Base-by-base conservation (phyloP, 2,888 invertebrate species). In the Drosophila vallismaia region DNA sequence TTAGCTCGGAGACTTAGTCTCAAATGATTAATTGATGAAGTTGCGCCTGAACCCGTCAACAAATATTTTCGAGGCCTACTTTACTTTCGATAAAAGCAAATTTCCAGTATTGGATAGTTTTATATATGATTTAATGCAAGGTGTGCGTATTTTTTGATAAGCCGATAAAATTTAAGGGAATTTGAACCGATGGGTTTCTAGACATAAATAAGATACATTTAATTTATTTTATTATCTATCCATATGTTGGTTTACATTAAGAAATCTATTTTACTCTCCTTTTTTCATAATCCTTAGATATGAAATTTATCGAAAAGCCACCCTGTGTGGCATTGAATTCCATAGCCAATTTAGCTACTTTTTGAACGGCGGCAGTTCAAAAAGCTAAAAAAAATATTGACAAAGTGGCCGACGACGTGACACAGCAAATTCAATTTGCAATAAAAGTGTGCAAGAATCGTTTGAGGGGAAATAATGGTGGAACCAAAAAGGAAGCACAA, bases 341-440 rank as follows among this genome's bases (percentile, higher is more conserved):
- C 12, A 4, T 9, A 5, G 28, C 12, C 29, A 38, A 40, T 10
- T 12, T 36, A 24, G 24, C 7, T 33, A 24, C 42, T 58, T 75
- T 45, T 46, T 52, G 60, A 46, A 19, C 29, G 53, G 57, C 63
- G 75, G 67, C 80, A 68, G 57, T 67, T 83, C 40, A 55, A 58
- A 66, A 68, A 50, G 59, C 45, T 53, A 68, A 31, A 79, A 82
- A 86, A 71, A 57, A 64, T 77, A 80, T 80, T 80, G 80, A 80
- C 72, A 83, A 80, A 86, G 75, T 86, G 54, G 73, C 73, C 38
- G 50, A 57, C 59, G 49, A 86, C 85, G 79, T 86, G 81, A 74
- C 78, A 55, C 60, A 72, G 87, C 74, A 81, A 81, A 78, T 84
- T 86, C 76, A 84, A 87, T 86, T 87, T 84, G 85, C 82, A 81